Evolutionary conservation across 2,888 invertebrate species (phyloP).

Genomic region (Nemotelus pantherinus): DNA sequence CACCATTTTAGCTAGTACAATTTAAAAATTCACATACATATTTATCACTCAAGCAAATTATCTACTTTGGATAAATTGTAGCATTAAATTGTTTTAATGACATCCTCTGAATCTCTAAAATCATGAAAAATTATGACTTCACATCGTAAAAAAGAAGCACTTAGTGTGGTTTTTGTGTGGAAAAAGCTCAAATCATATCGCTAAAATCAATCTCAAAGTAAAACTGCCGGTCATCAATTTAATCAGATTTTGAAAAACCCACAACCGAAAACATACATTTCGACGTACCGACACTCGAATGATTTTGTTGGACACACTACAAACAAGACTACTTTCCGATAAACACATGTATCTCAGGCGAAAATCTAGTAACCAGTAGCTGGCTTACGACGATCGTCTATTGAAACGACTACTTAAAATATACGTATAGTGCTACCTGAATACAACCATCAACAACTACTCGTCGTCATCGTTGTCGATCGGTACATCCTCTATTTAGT

Average conservation of each 20-base stretch:
- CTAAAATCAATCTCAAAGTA: conserved; percentile 40
- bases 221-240: conserved; percentile 33
- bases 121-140: conserved; percentile 7
- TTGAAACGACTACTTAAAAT: neutral
- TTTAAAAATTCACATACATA: neutral
- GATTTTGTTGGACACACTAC: conserved; percentile 1
- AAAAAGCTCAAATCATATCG: conserved; percentile 1
- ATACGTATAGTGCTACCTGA: neutral
- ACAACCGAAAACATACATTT: neutral
- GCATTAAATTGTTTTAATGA: conserved; percentile 9
- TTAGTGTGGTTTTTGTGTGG: conserved; percentile 8
- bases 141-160: conserved; percentile 18
- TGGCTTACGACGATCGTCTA: neutral
- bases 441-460: neutral
- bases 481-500: conserved; percentile 26
- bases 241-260: neutral
- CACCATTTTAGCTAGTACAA: neutral
- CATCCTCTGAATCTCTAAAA: conserved; percentile 22
- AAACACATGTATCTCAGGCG: conserved; percentile 6
- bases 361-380: conserved; percentile 10
- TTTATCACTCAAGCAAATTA: too few relatives aligned
- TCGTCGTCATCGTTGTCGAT: neutral
- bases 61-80: neutral
- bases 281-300: neutral
- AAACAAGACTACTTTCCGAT: conserved; percentile 20